phyloP scores from a whole-genome alignment of 2,113 vertebrate species.

The Grus americana region DNA sequence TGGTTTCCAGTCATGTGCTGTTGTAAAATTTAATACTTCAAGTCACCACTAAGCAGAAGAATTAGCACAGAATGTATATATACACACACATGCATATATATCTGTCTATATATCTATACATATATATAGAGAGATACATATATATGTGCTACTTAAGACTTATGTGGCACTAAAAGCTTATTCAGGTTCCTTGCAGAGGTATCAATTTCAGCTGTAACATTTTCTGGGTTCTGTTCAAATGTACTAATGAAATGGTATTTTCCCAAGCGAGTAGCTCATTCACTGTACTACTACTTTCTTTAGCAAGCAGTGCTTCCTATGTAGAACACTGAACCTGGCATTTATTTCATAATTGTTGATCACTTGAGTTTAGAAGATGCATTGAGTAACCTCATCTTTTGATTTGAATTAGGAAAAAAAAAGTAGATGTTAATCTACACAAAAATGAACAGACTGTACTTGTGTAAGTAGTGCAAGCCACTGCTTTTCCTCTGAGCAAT shows the following conservation, averaged over 20 bases:
- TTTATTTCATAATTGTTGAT: not conserved
- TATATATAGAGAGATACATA: not conserved
- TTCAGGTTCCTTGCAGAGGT: not conserved
- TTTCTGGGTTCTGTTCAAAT: not conserved
- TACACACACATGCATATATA: not conserved
- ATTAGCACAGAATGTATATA: not conserved
- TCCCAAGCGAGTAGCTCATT: not conserved
- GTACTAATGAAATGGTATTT: not conserved
- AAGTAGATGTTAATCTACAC: not conserved
- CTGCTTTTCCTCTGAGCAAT: constrained; percentile 57
- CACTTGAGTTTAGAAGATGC: not conserved
- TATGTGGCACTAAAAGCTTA: not conserved
- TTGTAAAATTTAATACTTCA: not conserved
- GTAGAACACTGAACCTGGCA: not conserved
- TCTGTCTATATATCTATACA: not conserved
- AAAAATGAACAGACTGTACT: constrained; percentile 26
- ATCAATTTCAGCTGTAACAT: not conserved
- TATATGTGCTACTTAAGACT: not conserved
- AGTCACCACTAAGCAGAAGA: not conserved
- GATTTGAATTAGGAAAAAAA: not conserved
- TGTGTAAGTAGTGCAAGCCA: constrained; percentile 64
- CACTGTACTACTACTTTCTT: not conserved
- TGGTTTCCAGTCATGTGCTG: not conserved
- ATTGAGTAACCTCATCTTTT: not conserved
- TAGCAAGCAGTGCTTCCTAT: not conserved